phyloP scores from a whole-genome alignment of 35 echinoderm and acorn worm genomes.

The Anneissia japonica region DNA sequence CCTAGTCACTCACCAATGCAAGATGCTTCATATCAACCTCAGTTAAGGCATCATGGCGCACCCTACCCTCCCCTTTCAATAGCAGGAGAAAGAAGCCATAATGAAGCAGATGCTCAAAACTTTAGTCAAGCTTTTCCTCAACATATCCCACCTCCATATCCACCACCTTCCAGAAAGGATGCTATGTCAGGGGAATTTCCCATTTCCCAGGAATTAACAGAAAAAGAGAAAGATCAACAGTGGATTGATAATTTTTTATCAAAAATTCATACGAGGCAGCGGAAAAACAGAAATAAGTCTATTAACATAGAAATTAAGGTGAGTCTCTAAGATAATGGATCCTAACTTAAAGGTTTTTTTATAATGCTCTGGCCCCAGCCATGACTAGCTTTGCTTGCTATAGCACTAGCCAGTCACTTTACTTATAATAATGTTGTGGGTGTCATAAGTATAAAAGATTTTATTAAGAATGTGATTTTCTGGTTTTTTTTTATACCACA shows the following conservation, averaged over 20 bases:
- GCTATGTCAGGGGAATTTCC: too few species aligned
- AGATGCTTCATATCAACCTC: not conserved
- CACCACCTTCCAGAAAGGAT: not conserved
- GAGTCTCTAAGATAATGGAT: too few species aligned
- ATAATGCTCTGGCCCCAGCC: too few species aligned
- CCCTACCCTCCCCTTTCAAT: not conserved
- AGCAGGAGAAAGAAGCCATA: not conserved
- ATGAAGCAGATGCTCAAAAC: not conserved
- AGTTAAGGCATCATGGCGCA: not conserved
- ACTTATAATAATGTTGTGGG: too few species aligned
- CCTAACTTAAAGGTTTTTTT: too few species aligned
- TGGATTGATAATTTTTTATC: not conserved
- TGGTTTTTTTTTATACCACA: too few species aligned
- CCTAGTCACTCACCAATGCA: not conserved
- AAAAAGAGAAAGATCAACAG: not conserved
- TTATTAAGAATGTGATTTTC: too few species aligned
- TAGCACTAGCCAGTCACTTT: too few species aligned
- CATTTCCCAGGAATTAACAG: not conserved
- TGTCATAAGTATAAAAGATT: too few species aligned
- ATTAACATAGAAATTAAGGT: not conserved
- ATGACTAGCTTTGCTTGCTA: too few species aligned
- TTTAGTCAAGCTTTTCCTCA: not conserved
- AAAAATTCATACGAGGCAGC: not conserved
- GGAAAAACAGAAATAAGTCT: not conserved
- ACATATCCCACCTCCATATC: not conserved